phyloP scores from a whole-genome alignment of 2,888 invertebrate species.

The Ernsta delagoae region DNA sequence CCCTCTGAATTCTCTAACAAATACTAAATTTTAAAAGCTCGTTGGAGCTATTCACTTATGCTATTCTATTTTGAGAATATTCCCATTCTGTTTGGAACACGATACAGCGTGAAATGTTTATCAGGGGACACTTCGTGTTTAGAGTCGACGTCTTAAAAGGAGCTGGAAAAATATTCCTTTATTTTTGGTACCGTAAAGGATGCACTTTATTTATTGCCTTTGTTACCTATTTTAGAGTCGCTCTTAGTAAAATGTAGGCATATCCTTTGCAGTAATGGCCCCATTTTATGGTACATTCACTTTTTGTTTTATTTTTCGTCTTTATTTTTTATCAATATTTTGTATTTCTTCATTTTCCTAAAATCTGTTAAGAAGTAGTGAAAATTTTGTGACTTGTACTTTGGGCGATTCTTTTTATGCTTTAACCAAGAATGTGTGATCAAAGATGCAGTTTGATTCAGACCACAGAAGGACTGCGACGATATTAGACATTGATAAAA shows the following conservation, averaged over 20 bases:
- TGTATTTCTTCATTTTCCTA: too few species aligned
- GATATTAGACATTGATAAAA: too few species aligned
- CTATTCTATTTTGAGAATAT: slow-evolving; percentile 34
- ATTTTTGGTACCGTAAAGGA: slow-evolving; percentile 28
- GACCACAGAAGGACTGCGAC: too few species aligned
- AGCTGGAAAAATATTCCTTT: slow-evolving; percentile 36
- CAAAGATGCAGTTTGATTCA: too few species aligned
- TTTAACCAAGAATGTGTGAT: too few species aligned
- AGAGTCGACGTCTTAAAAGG: slow-evolving; percentile 34
- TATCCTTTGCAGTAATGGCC: too few species aligned
- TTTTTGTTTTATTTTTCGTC: too few species aligned
- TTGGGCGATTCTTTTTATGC: too few species aligned
- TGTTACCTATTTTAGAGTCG: slow-evolving; percentile 9
- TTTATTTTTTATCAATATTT: too few species aligned
- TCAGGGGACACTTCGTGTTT: slow-evolving; percentile 35
- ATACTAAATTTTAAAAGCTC: slow-evolving; percentile 25
- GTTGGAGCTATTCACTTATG: slow-evolving; percentile 31
- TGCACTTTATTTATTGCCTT: slow-evolving; percentile 30
- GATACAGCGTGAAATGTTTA: slow-evolving; percentile 35
- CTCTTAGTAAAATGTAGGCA: background rate
- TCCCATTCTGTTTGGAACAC: slow-evolving; percentile 31
- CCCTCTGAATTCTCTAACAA: slow-evolving; percentile 9
- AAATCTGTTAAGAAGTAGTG: too few species aligned
- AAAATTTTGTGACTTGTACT: too few species aligned
- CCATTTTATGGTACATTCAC: too few species aligned